phyloP scores from a whole-genome alignment of 2,797 vertebrate species.

The Sebastes nivosus region DNA sequence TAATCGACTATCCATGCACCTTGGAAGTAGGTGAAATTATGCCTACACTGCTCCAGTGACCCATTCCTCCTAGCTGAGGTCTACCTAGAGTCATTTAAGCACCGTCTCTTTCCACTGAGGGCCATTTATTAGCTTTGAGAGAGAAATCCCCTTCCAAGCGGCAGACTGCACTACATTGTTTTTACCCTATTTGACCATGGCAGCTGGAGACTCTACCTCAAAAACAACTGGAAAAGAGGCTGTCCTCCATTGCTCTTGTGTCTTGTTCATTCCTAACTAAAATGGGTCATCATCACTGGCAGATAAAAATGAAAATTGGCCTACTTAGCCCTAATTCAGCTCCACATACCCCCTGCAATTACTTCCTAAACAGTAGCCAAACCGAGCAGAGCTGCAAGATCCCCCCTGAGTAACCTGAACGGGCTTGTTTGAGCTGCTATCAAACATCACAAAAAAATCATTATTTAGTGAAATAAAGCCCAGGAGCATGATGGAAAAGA shows the following conservation, averaged over 20 bases:
- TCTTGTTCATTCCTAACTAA: slow-evolving; percentile 39
- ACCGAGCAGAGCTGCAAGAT: slow-evolving; percentile 6
- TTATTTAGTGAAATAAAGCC: slow-evolving; percentile 26
- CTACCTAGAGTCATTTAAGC: slow-evolving; percentile 23
- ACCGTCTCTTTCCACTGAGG: slow-evolving; percentile 28
- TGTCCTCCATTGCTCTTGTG: slow-evolving; percentile 32
- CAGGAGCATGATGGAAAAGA: slow-evolving; percentile 14
- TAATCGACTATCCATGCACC: neutral
- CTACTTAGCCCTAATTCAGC: slow-evolving; percentile 51
- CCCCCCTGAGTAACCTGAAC: neutral
- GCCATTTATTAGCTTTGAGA: slow-evolving; percentile 32
- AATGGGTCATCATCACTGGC: slow-evolving; percentile 59
- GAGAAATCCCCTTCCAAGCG: slow-evolving; percentile 2
- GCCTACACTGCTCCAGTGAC: neutral
- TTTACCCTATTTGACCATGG: slow-evolving; percentile 4
- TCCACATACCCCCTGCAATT: slow-evolving; percentile 18
- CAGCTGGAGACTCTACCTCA: slow-evolving; percentile 3
- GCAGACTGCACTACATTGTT: slow-evolving; percentile 12
- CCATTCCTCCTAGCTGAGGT: slow-evolving; percentile 18
- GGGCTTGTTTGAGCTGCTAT: slow-evolving; percentile 20
- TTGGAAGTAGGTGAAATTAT: neutral
- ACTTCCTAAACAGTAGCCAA: slow-evolving; percentile 15
- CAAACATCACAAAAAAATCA: slow-evolving; percentile 16
- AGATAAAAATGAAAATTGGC: slow-evolving; percentile 55
- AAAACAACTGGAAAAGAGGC: slow-evolving; percentile 28